Evolutionary conservation across 2,113 vertebrate genomes (phyloP).

Genomic region (Cepphus grylle): DNA sequence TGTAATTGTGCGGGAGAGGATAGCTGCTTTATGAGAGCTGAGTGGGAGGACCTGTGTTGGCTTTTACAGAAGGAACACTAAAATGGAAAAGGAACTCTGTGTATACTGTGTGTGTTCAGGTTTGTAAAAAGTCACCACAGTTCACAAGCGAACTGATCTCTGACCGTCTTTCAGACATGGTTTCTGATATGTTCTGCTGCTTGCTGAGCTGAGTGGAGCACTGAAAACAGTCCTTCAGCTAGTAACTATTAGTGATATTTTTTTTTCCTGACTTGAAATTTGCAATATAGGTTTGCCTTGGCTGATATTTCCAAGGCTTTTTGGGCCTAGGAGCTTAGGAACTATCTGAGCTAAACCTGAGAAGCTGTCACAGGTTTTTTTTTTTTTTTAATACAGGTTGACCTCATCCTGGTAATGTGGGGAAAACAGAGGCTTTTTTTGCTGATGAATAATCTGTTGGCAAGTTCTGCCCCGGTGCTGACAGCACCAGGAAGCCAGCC

Average conservation of each 20-base stretch:
- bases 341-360: neutral
- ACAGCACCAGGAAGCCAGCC: neutral
- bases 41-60: slow-evolving; percentile 22
- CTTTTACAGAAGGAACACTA: slow-evolving; percentile 24
- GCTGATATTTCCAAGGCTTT: neutral
- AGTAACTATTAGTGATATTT: neutral
- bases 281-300: neutral
- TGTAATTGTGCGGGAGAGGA: neutral
- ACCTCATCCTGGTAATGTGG: neutral
- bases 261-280: neutral
- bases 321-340: neutral
- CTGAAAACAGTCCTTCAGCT: accelerated
- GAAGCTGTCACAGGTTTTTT: neutral
- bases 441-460: slow-evolving; percentile 51
- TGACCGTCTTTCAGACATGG: neutral
- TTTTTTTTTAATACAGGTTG: neutral
- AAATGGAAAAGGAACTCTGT: slow-evolving; percentile 14
- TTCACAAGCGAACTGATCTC: neutral
- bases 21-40: slow-evolving; percentile 22
- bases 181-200: neutral
- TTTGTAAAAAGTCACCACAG: neutral
- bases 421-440: neutral
- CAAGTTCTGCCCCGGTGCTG: neutral
- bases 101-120: neutral
- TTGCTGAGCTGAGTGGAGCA: neutral